Evolutionary conservation across 2,113 vertebrate species (phyloP).

Genomic region (Phrynosoma platyrhinos): DNA sequence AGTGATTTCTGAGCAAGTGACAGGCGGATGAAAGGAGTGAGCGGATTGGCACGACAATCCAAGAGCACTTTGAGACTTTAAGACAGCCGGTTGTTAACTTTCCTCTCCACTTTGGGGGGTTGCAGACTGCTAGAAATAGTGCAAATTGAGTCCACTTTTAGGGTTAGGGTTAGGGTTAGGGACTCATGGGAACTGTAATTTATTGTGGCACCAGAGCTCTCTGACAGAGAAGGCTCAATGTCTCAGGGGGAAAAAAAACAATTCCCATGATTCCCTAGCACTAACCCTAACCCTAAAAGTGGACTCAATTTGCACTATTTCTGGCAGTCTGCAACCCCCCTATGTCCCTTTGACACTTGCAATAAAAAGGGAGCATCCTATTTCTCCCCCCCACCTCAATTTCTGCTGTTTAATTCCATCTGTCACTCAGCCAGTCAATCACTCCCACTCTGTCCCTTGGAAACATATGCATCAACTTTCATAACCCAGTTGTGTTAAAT

Average conservation of each 20-base stretch:
- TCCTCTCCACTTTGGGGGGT: rapidly evolving
- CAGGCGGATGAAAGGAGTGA: conserved; percentile 17
- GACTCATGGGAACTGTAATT: too few relatives aligned
- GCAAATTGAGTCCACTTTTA: too few relatives aligned
- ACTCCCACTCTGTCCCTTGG: conserved; percentile 28
- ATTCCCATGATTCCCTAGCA: too few relatives aligned
- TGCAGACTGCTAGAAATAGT: too few relatives aligned
- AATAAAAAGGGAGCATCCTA: conserved; percentile 14
- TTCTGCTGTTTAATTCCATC: conserved; percentile 11
- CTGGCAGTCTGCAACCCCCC: too few relatives aligned
- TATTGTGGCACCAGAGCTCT: too few relatives aligned
- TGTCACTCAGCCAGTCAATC: conserved; percentile 19
- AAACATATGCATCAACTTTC: conserved; percentile 10
- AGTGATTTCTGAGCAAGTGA: conserved; percentile 24
- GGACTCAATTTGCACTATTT: too few relatives aligned
- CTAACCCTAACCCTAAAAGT: too few relatives aligned
- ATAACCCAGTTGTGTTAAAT: conserved; percentile 53
- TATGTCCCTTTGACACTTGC: rapidly evolving
- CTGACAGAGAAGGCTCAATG: too few relatives aligned
- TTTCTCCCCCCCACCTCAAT: neutral
- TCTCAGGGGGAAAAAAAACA: too few relatives aligned
- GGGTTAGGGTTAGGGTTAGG: too few relatives aligned
- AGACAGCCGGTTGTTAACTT: conserved; percentile 2
- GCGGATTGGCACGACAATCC: neutral
- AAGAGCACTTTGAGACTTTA: neutral